Percentiles rank a stretch among this genome's conserved stretches.
Evolutionary conservation across 2,888 invertebrate species (phyloP).

Genomic region (Sthenelais limicola): DNA sequence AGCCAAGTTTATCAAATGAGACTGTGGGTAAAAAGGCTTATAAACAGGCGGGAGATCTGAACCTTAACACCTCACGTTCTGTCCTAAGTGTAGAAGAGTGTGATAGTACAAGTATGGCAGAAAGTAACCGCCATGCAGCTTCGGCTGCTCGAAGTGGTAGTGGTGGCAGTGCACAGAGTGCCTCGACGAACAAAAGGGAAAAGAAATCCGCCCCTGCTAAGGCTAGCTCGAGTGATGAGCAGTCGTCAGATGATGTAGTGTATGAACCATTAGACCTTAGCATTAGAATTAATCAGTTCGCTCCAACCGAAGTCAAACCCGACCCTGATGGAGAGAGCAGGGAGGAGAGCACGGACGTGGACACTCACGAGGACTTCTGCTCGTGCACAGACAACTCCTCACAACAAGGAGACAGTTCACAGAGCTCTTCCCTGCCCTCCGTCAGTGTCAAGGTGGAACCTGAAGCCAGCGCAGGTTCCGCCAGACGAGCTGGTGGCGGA

Average conservation of each 20-base stretch:
- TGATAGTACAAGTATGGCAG: conserved; percentile 29
- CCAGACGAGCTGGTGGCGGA: background rate
- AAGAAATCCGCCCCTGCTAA: background rate
- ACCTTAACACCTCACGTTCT: too few relatives aligned
- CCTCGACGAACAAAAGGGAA: background rate
- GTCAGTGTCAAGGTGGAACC: background rate
- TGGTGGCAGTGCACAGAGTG: background rate
- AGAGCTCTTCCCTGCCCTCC: background rate
- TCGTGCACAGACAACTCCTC: background rate
- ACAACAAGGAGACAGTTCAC: background rate
- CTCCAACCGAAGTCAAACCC: background rate
- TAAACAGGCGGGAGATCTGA: too few relatives aligned
- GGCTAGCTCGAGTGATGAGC: background rate
- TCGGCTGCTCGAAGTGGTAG: background rate
- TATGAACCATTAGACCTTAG: conserved; percentile 11
- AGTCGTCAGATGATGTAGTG: too few relatives aligned
- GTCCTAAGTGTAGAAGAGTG: conserved; percentile 30
- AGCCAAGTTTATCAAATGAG: too few relatives aligned
- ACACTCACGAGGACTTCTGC: conserved; percentile 3
- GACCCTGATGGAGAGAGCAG: conserved; percentile 17
- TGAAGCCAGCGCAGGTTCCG: background rate
- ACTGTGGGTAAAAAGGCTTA: too few relatives aligned
- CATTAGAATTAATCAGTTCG: background rate
- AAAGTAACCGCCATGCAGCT: conserved; percentile 1
- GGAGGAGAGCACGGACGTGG: background rate